Evolutionary conservation across 1,140 invertebrate species (phyloP), one percentile per base, ranked within the genome.

Genomic region (Asbolus verrucosus): DNA sequence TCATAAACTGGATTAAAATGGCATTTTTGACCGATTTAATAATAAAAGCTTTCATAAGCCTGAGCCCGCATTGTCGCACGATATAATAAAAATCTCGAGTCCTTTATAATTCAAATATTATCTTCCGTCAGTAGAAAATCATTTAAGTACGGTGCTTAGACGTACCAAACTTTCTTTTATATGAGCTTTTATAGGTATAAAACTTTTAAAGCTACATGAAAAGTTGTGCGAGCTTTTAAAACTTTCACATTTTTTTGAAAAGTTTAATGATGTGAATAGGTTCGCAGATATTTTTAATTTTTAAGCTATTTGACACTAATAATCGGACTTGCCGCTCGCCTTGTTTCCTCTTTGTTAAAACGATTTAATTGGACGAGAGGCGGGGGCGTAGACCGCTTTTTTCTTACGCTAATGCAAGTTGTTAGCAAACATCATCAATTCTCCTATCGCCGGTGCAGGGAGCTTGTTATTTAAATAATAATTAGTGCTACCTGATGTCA

Each of bases 111-210:
- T 54, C 46, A 24, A 54, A 54, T 27, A 27, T 54, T 27, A 24
- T 24, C 43, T 50, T 36, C 33, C 33, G n/a, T n/a, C 33, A 50
- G 6, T 50, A 50, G 43, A 50, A 50, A 50, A 21, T 6, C 33
- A n/a, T 27, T 50, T 50, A 50, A 54, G 46, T 54, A 54, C 18
- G n/a, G 11, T n/a, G 21, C 46, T 30, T 54, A 27, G 21, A 54
- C 21, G 46, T 30, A 24, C 19, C 19, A 54, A 54, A 54, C 18
- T 54, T 54, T 54, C 46, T 54, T 54, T 54, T 54, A 54, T 54
- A 54, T 54, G 46, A 54, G 46, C 46, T 54, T 50, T 54, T 54
- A 54, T 24, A 54, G 46, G 46, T 54, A 54, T 54, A 54, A 54
- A 54, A 54, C 21, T 54, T 21, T 54, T 54, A 54, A 54, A 54